A percentile compares a stretch with the other conserved stretches of the same genome.
phyloP scores from a whole-genome alignment of 2,113 vertebrate species.

The Eulacestoma nigropectus region DNA sequence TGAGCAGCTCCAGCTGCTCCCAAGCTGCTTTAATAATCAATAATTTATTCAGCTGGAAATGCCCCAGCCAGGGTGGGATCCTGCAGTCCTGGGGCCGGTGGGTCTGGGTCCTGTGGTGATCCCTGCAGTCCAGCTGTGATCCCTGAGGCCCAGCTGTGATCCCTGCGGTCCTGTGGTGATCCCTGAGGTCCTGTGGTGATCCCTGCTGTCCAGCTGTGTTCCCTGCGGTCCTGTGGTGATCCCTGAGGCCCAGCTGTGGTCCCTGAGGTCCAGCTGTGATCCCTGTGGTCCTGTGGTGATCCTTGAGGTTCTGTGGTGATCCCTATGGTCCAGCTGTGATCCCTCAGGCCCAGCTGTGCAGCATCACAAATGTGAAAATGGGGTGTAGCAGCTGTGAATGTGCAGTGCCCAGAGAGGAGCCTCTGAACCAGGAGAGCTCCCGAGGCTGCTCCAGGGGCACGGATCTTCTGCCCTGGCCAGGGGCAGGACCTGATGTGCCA shows the following conservation, averaged over 20 bases:
- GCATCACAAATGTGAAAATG: background rate
- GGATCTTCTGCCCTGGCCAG: background rate
- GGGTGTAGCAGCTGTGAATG: background rate
- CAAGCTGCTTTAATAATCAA: background rate
- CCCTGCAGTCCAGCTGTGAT: fast-evolving
- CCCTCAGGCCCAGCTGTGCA: fast-evolving
- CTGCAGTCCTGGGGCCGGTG: fast-evolving
- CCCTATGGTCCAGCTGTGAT: background rate
- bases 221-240: fast-evolving
- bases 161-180: background rate
- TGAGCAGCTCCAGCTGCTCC: background rate
- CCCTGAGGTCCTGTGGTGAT: fast-evolving
- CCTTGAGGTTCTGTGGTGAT: fast-evolving
- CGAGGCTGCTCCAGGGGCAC: background rate
- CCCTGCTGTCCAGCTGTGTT: fast-evolving
- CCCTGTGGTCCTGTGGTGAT: background rate
- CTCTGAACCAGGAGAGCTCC: background rate
- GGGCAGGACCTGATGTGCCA: background rate
- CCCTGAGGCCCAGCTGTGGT: background rate
- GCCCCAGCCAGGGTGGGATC: background rate
- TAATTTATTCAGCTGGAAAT: background rate
- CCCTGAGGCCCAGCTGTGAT: fast-evolving
- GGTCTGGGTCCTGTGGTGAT: background rate
- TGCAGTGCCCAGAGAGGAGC: background rate
- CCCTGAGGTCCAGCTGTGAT: too few species aligned